phyloP scores from a whole-genome alignment of 2,888 invertebrate species.

The Hyles lineata region DNA sequence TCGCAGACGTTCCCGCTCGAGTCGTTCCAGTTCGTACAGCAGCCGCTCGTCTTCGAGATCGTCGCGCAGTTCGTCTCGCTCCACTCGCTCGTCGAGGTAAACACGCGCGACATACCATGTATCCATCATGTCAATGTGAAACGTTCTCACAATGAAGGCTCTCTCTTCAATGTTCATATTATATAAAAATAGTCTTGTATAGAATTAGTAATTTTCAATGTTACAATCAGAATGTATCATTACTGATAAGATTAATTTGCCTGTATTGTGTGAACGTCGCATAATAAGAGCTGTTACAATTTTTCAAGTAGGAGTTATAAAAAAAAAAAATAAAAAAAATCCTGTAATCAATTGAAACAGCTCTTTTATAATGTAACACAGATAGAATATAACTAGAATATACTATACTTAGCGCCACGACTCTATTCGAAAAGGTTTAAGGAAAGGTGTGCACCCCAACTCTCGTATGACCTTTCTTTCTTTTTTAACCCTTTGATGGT shows the following conservation, averaged over 20 bases:
- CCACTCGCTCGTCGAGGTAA: slow-evolving; percentile 83
- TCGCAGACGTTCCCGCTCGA: slow-evolving; percentile 70
- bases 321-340: background rate
- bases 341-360: too few relatives aligned
- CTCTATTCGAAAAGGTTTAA: too few relatives aligned
- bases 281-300: background rate
- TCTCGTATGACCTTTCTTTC: too few relatives aligned
- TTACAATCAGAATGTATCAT: background rate
- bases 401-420: too few relatives aligned
- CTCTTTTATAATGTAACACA: too few relatives aligned
- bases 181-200: background rate
- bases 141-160: background rate
- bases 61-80: slow-evolving; percentile 71
- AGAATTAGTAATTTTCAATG: background rate
- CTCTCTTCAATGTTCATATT: background rate
- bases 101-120: background rate
- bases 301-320: background rate
- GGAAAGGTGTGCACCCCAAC: too few relatives aligned
- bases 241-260: background rate
- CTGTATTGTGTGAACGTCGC: background rate
- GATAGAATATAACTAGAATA: too few relatives aligned
- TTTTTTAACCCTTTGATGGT: too few relatives aligned
- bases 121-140: background rate
- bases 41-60: slow-evolving; percentile 80
- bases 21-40: slow-evolving; percentile 83